These are phyloP conservation scores for Anguilla pacifica DNA, from an alignment of 2,797 vertebrate species.

Conservation along the genomic window DNA sequence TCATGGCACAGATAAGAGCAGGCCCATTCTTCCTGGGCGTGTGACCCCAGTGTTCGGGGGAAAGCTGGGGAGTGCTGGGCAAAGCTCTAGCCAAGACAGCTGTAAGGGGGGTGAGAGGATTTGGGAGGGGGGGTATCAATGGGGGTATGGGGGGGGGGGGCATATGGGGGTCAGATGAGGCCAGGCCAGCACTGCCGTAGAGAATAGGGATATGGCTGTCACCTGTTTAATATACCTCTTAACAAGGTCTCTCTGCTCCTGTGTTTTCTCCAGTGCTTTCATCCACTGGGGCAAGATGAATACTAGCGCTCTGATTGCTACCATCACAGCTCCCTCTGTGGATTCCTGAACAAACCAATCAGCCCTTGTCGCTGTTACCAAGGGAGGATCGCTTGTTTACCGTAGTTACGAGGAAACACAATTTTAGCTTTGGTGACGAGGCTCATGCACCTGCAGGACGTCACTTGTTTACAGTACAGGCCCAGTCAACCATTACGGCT, in stretches of 20 bases:
- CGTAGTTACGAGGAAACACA: background rate
- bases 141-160: too few species aligned
- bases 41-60: background rate
- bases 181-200: conserved; percentile 29
- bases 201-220: conserved; percentile 31
- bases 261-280: background rate
- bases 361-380: background rate
- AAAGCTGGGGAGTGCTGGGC: background rate
- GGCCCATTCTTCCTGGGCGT: background rate
- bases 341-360: background rate
- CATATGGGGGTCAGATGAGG: background rate
- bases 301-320: background rate
- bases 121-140: too few species aligned
- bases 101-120: background rate
- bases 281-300: background rate
- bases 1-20: background rate
- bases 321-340: background rate
- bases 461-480: background rate
- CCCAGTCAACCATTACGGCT: background rate
- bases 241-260: background rate
- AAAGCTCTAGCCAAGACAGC: conserved; percentile 30
- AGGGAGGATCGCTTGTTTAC: background rate
- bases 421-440: background rate
- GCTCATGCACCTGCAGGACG: background rate
- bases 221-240: conserved; percentile 39